Evolutionary conservation across 2,113 vertebrate genomes (phyloP).

Genomic region (Tachycineta bicolor): DNA sequence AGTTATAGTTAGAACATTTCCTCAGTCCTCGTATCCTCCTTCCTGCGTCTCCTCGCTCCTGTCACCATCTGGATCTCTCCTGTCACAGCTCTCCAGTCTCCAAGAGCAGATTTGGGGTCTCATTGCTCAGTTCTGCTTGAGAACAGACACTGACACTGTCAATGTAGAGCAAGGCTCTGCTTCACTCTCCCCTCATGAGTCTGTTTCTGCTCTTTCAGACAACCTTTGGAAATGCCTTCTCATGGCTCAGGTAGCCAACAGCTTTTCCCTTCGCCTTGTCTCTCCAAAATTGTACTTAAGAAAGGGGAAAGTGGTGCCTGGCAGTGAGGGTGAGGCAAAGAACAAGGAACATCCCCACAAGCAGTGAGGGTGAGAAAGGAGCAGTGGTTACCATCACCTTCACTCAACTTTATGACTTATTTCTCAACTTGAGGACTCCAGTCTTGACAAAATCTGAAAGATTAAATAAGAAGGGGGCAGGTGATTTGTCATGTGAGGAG

Average conservation of each 20-base stretch:
- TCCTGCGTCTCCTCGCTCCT: background rate
- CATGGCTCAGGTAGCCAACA: no score
- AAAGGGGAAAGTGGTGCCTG: background rate
- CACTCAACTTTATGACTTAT: background rate
- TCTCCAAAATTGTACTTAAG: accelerated
- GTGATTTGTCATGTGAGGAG: background rate
- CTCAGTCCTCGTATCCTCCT: background rate
- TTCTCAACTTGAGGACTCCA: background rate
- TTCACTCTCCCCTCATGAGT: background rate
- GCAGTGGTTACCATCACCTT: background rate
- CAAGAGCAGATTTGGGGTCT: background rate
- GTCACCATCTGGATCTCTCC: background rate
- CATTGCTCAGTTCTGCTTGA: background rate
- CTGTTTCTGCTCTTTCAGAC: background rate
- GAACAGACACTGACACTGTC: background rate
- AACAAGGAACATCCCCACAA: accelerated
- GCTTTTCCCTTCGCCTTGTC: background rate
- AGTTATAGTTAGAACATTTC: background rate
- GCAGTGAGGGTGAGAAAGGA: background rate
- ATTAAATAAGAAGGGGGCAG: background rate
- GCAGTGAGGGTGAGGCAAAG: background rate
- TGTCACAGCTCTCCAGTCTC: background rate
- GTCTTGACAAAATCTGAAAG: background rate
- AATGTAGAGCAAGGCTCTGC: background rate
- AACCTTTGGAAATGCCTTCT: background rate